Evolutionary conservation across 2,113 vertebrate species (phyloP), one percentile per base, ranked within the genome.

Genomic region (Prolemur simus): DNA sequence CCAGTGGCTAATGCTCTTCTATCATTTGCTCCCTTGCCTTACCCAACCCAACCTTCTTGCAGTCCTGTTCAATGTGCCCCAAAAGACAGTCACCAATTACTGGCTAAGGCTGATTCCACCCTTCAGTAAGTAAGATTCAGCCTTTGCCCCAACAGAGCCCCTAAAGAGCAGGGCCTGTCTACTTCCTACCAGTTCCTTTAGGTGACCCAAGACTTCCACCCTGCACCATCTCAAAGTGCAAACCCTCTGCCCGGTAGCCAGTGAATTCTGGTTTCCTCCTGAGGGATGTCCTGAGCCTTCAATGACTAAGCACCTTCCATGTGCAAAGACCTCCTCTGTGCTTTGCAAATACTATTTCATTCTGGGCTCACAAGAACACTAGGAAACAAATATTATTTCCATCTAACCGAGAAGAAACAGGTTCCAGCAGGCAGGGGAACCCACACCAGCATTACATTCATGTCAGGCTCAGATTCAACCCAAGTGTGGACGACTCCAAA

Each of bases 351-450:
- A 76, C 11, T 47, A 76, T 82, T 82, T 85, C n/a, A 81, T 71
- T 87, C 42, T 39, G 34, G 71, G n/a, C 14, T 85, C 76, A 52
- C 39, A 88, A 92, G 56, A 80, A 81, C 32, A 4, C 29, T 66
- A 89, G 14, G 47, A 84, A 94, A 42, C 27, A 96, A 89, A 21
- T 87, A 58, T 29, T 73, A 78, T 63, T 88, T 96, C 25, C 81
- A 85, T 15, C 78, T 85, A 77, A 60, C 25, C 17, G 68, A 82
- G 7, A 94, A 63, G 69, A 96, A 94, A 87, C 9, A 69, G 32
- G 32, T 58, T 86, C 76, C 14, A 17, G 6, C n/a, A 68, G 66
- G 66, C 15, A 93, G 34, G 25, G 52, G 8, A 83, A 76, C 32
- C 49, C 29, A 37, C 34, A 5, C 52, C 66, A 86, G 54, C 37